Evolutionary conservation across 2,888 invertebrate species (phyloP).

Genomic region (Eucriotettix oculatus): DNA sequence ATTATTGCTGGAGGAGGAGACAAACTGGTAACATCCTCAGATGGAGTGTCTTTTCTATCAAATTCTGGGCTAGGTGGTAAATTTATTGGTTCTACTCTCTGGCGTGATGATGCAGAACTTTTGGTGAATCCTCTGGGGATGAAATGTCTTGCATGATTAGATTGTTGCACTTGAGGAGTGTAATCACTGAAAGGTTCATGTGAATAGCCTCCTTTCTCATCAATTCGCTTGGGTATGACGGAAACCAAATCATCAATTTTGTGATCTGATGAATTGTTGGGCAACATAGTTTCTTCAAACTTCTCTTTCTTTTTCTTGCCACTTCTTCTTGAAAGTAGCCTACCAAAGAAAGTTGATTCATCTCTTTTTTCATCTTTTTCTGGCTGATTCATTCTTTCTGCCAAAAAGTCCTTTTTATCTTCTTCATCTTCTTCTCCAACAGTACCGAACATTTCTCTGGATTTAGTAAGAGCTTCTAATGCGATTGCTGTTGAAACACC

Average conservation of each 20-base stretch:
- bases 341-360: slow-evolving; percentile 44
- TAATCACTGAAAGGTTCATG: slow-evolving; percentile 21
- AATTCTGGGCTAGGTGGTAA: slow-evolving; percentile 27
- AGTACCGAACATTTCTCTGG: slow-evolving; percentile 11
- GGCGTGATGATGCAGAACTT: slow-evolving; percentile 34
- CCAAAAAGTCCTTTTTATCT: slow-evolving; percentile 22
- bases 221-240: slow-evolving; percentile 28
- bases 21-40: neutral
- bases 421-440: slow-evolving; percentile 15
- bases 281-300: slow-evolving; percentile 17
- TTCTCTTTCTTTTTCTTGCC: slow-evolving; percentile 42
- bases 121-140: slow-evolving; percentile 15
- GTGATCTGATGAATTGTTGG: slow-evolving; percentile 25
- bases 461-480: slow-evolving; percentile 1
- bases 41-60: neutral
- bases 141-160: neutral
- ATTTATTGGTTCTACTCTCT: slow-evolving; percentile 38
- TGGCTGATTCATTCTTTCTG: slow-evolving; percentile 17
- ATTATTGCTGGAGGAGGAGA: neutral
- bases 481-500: neutral
- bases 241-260: neutral
- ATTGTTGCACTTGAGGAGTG: slow-evolving; percentile 13
- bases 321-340: slow-evolving; percentile 49
- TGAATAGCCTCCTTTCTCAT: slow-evolving; percentile 33
- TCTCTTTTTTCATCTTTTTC: slow-evolving; percentile 34